Base-by-base conservation (phyloP, 1,140 invertebrate species). In the Vanessa tameamea region DNA sequence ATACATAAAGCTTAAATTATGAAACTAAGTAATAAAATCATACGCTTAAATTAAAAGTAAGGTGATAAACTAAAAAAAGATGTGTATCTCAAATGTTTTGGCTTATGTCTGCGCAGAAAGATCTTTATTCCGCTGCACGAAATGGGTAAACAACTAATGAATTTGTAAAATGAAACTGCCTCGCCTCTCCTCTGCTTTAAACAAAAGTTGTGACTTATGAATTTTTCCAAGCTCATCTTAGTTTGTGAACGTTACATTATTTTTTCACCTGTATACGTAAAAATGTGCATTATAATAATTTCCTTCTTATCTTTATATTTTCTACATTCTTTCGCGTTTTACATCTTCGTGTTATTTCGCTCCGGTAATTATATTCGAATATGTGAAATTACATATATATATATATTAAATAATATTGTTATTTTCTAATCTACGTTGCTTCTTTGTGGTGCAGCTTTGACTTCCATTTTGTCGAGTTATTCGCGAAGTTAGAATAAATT, bases 81-180 rank as follows among this genome's bases (percentile, higher is more conserved):
- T 23, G 20, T 57, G 26, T 57, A 23, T 57, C 20, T 23, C 11
- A 23, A 57, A 23, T 23, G 13, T 61, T 61, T 43, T 59, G 20
- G 55, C 8, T 57, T 11, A 57, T 61, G 26, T 61, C 31, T 61
- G 26, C 4, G 57, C 23, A 14, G 55, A 26, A n/a, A 51, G 14
- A 37, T 61, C 57, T 69, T 59, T 26, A 69, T 69, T 69, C 59
- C 55, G 37, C 53, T 57, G 66, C 31, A 57, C 55, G 66, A n/a
- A 69, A 47, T 14, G 12, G 50, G 23, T 47, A 59, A 20, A 20
- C 55, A 59, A 59, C 55, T 68, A 68, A 61, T 61, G 57, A 61
- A 68, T 59, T 68, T 68, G 57, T 69, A 55, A 59, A 59, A 69
- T 47, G 53, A 59, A 57, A 47, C 37, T 61, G 57, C 57, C 57